Evolutionary conservation across 2,797 vertebrate genomes (phyloP).

Genomic region (Danio aesculapii): DNA sequence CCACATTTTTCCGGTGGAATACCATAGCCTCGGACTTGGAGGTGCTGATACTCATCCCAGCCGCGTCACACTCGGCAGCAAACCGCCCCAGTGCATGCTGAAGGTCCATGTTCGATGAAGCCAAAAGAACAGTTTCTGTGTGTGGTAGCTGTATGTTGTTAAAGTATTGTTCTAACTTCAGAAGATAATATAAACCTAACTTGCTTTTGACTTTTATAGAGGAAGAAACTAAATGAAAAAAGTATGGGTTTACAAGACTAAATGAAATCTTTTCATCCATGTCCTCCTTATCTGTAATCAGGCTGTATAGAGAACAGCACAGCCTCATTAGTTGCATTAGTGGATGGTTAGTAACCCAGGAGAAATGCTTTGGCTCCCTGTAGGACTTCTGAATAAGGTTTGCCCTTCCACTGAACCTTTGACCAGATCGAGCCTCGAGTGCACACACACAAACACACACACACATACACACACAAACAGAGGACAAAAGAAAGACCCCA

Average conservation of each 20-base stretch:
- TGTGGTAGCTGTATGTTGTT: too few species aligned
- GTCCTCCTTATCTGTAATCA: slow-evolving; percentile 22
- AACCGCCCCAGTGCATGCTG: too few species aligned
- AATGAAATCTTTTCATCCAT: slow-evolving; percentile 37
- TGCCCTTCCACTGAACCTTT: slow-evolving; percentile 26
- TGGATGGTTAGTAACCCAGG: slow-evolving; percentile 68
- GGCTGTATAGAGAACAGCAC: slow-evolving; percentile 15
- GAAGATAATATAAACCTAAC: not conserved
- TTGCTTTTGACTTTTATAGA: not conserved
- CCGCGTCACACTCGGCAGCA: too few species aligned
- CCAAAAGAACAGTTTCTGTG: too few species aligned
- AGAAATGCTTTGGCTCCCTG: slow-evolving; percentile 34
- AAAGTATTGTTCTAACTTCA: too few species aligned
- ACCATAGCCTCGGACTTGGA: too few species aligned
- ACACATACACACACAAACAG: slow-evolving; percentile 1
- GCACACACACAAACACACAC: not conserved
- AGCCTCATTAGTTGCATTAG: slow-evolving; percentile 77
- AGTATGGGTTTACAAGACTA: not conserved
- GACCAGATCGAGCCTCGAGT: slow-evolving; percentile 3
- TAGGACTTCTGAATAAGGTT: slow-evolving; percentile 19
- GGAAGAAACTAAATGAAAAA: not conserved
- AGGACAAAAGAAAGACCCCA: not conserved
- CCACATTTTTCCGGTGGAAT: too few species aligned
- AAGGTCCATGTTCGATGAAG: too few species aligned
- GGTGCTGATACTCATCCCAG: too few species aligned